Base-by-base conservation (phyloP, 2,797 vertebrate genomes). In the Mus caroli region DNA sequence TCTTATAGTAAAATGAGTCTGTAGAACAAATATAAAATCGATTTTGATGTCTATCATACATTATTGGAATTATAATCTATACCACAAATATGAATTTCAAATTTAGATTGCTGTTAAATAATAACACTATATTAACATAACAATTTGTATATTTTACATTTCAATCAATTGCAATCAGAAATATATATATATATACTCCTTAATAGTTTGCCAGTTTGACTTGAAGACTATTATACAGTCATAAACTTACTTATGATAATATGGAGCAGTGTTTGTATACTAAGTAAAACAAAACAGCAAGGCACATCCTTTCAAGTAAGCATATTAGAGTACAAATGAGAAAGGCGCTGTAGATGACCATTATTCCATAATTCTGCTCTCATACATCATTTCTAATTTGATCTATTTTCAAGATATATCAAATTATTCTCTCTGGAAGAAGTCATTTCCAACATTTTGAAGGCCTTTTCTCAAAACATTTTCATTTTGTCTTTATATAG, bases 201-300 rank as follows among this genome's bases (percentile, higher is more conserved):
- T 84, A 88, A 69, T 54, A 40, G 94, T 90, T 85, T 91, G 24
- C 15, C 82, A 40, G 24, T 10, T 6, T 31, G 20, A 78, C 46
- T 88, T 80, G 8, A 96, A 90, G 24, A 90, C 71, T 82, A 90
- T 77, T 78, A 75, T 50, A 12, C 22, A 75, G 22, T 79, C 56
- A 89, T 24, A 31, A 92, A 89, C 19, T 76, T 88, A 91, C 34
- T 76, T 64, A 62, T 58, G 64, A 52, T 87, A 58, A 37, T 22
- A 46, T 6, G 46, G n/a, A 37, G 6, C 78, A 94, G 89, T 78
- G 31, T 24, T 94, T 76, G 62, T 34, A 2, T 79, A 90, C 64
- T 82, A 90, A 91, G 4, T 87, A 67, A 87, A 46, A 24, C 60
- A 46, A 89, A 94, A 95, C 78, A 31, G 8, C 13, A 76, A 92